Conservation (phyloP, 1,140 invertebrate species). For the Trachymyrmex septentrionalis region DNA sequence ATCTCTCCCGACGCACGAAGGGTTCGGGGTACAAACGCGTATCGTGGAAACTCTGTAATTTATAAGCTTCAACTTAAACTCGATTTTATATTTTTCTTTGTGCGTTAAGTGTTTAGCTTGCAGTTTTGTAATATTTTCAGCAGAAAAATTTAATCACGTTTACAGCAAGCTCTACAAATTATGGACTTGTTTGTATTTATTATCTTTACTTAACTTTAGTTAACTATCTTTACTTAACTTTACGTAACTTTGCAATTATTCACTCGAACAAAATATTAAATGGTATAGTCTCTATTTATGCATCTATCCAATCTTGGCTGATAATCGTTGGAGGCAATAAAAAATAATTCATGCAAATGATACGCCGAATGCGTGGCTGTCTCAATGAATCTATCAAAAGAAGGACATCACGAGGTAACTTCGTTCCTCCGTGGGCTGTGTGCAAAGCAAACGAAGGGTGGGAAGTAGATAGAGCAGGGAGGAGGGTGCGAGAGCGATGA, state of each 20-base stretch:
- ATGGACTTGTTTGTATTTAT: background rate
- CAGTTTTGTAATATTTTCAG: background rate
- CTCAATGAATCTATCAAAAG: constrained; percentile 59
- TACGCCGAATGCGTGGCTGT: constrained; percentile 14
- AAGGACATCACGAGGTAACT: constrained; percentile 64
- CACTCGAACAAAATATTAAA: constrained; percentile 11
- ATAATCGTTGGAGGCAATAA: constrained; percentile 24
- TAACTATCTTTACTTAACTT: background rate
- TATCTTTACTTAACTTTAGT: background rate
- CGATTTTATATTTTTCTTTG: background rate
- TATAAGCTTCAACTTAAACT: background rate
- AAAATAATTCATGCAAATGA: constrained; percentile 57
- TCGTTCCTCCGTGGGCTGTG: constrained; percentile 55
- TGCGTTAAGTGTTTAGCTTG: background rate
- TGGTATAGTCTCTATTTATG: background rate
- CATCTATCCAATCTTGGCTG: background rate
- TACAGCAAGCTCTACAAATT: background rate
- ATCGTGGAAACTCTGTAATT: background rate
- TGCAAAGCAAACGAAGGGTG: constrained; percentile 56
- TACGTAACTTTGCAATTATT: constrained; percentile 9
- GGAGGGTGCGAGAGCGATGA: constrained; percentile 52
- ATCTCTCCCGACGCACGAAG: background rate
- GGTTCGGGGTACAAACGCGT: background rate
- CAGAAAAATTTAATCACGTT: background rate
- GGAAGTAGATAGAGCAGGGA: constrained; percentile 15